Percentiles rank a stretch among this genome's conserved stretches.
Evolutionary conservation across 2,113 vertebrate species (phyloP).

Genomic region (Girardinichthys multiradiatus): DNA sequence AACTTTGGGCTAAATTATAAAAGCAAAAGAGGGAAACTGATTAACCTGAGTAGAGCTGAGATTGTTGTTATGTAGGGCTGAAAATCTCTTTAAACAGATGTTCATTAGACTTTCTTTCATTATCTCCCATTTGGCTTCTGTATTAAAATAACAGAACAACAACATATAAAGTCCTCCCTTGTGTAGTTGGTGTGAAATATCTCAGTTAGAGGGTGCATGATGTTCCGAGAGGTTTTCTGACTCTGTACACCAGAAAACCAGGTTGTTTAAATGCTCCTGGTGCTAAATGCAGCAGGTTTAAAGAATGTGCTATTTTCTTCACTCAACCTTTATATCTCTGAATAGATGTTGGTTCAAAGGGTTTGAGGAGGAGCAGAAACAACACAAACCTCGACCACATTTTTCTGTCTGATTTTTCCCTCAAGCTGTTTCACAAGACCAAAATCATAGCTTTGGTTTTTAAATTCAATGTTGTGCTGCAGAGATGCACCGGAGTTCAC

Average conservation of each 20-base stretch:
- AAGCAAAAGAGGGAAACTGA: not conserved
- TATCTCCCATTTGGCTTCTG: not conserved
- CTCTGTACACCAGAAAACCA: not conserved
- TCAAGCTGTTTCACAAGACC: not conserved
- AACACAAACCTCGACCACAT: not conserved
- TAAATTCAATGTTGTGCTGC: not conserved
- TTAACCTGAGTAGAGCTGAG: not conserved
- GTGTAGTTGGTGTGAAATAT: not conserved
- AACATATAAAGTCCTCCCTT: no score
- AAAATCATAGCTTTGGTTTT: not conserved
- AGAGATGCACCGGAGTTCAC: not conserved
- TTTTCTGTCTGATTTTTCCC: not conserved
- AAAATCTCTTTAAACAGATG: not conserved
- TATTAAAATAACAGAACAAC: not conserved
- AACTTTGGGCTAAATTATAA: not conserved
- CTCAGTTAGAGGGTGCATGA: not conserved
- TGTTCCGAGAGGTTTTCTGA: not conserved
- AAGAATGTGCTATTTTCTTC: conserved; percentile 1
- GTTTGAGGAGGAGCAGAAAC: not conserved
- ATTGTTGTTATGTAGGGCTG: not conserved
- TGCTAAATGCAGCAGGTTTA: not conserved
- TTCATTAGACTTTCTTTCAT: not conserved
- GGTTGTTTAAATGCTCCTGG: accelerated
- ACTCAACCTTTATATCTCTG: not conserved
- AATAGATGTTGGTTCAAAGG: not conserved